phyloP scores from a whole-genome alignment of 2,797 vertebrate genomes.

The Crypturellus tataupa region DNA sequence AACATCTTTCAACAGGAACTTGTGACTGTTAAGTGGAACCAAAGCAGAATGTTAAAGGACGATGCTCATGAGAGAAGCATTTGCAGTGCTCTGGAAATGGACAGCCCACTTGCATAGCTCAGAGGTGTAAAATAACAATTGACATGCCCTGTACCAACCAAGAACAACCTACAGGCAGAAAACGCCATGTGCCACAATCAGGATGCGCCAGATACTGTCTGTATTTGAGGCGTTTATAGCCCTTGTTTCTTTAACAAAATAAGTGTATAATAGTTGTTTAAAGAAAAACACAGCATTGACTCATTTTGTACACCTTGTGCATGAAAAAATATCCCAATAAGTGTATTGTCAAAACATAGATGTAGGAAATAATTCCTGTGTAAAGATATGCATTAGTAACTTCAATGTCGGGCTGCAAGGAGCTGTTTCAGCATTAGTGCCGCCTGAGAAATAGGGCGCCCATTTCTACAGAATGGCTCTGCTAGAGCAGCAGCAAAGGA shows the following conservation, averaged over 20 bases:
- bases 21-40: background rate
- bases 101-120: conserved; percentile 2
- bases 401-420: conserved; percentile 42
- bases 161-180: background rate
- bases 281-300: conserved; percentile 41
- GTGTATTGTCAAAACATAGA: conserved; percentile 61
- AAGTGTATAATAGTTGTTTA: background rate
- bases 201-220: conserved; percentile 47
- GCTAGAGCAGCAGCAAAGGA: conserved; percentile 36
- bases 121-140: background rate
- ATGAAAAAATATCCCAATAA: conserved; percentile 65
- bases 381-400: conserved; percentile 56
- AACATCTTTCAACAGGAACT: background rate
- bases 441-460: conserved; percentile 22
- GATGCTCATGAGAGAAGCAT: background rate
- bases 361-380: conserved; percentile 46
- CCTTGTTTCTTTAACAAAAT: conserved; percentile 14
- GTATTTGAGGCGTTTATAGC: background rate
- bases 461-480: background rate
- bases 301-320: conserved; percentile 64
- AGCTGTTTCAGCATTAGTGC: conserved; percentile 38
- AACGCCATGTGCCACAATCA: background rate
- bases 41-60: conserved; percentile 28
- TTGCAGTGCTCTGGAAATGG: background rate
- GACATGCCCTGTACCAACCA: background rate